These are phyloP conservation scores for Haemorhous mexicanus DNA, from an alignment of 2,113 vertebrate species.

Conservation along the genomic window DNA sequence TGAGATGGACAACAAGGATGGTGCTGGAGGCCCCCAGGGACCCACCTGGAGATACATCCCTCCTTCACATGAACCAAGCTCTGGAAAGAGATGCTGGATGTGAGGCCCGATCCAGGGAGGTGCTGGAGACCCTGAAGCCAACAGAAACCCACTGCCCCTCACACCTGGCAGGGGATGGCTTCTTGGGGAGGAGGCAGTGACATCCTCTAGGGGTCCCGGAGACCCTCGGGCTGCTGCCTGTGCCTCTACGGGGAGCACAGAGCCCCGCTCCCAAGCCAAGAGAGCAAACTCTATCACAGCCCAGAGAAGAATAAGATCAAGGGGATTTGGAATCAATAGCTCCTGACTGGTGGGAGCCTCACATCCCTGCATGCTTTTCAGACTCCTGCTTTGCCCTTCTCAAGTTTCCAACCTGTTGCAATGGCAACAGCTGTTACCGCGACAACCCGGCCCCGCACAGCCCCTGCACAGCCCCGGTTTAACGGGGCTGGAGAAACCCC, in stretches of 20 bases:
- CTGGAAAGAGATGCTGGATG: not conserved
- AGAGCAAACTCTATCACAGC: not conserved
- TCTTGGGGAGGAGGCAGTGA: not conserved
- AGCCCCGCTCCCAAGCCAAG: rapidly evolving
- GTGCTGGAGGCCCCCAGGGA: not conserved
- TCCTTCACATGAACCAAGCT: not conserved
- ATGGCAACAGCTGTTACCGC: conserved; percentile 46
- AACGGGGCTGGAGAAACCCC: not conserved
- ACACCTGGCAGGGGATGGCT: not conserved
- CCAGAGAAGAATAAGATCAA: conserved; percentile 29
- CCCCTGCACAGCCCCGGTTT: not conserved
- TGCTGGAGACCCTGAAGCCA: not conserved
- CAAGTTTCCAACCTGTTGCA: conserved; percentile 54
- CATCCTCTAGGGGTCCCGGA: not conserved
- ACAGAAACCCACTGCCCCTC: not conserved
- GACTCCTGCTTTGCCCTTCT: conserved; percentile 18
- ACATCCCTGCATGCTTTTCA: not conserved
- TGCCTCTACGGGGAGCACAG: not conserved
- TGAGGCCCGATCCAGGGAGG: not conserved
- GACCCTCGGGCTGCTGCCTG: not conserved
- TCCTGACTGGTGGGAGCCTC: not conserved
- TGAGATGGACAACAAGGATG: not conserved
- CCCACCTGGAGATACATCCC: rapidly evolving
- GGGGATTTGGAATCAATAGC: conserved; percentile 50
- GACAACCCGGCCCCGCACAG: not conserved